Conservation (phyloP, 2,797 vertebrate genomes). For the Craterocephalus amniculus region DNA sequence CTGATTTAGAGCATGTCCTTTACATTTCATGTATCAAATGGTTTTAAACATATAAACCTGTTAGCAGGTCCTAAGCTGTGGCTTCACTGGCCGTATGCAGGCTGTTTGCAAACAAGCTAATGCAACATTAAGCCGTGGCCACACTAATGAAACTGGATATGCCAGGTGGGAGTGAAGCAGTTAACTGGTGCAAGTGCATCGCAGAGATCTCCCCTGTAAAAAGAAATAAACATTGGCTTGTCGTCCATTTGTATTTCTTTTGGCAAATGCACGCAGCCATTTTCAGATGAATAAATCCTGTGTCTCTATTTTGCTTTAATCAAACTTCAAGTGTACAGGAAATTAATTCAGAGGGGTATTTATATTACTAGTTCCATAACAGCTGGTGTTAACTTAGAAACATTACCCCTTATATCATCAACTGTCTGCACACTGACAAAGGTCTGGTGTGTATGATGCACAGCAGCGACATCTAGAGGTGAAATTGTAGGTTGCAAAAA, state of each 20-base stretch:
- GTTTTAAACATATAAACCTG: background rate
- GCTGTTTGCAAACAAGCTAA: background rate
- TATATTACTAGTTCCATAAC: background rate
- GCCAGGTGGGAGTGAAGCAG: background rate
- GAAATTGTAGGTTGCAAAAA: background rate
- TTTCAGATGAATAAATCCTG: background rate
- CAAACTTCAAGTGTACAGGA: background rate
- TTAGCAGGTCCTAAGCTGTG: background rate
- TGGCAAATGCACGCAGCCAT: background rate
- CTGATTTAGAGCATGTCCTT: background rate
- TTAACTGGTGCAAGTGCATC: background rate
- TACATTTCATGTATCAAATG: background rate
- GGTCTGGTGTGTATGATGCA: background rate
- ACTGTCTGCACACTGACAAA: too few species aligned
- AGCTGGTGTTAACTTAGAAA: background rate
- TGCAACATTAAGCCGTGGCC: background rate
- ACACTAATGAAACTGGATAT: conserved; percentile 1
- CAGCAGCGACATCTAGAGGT: conserved; percentile 8
- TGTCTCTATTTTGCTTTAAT: conserved; percentile 5
- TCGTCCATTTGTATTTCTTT: background rate
- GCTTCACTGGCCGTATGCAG: background rate
- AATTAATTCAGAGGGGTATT: background rate
- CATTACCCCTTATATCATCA: background rate
- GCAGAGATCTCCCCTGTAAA: background rate
- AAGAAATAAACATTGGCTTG: background rate